Conservation (phyloP, 1,140 invertebrate genomes). For the Pseudobourletiella spinata region DNA sequence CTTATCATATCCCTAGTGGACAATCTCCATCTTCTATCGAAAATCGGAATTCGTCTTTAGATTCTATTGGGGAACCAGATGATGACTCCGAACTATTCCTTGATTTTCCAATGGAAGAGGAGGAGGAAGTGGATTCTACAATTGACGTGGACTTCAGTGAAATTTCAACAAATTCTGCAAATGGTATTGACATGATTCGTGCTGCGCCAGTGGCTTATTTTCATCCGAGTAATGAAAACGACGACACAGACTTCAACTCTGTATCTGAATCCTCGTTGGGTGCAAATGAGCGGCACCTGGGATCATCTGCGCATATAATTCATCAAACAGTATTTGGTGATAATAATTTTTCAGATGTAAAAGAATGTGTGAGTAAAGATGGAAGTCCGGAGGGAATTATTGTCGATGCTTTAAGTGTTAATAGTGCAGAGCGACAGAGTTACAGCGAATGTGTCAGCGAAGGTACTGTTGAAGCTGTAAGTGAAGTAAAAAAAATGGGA, state of each 20-base stretch:
- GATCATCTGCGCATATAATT: neutral
- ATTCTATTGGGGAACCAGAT: neutral
- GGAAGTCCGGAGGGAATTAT: neutral
- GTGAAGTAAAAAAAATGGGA: neutral
- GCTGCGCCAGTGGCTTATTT: neutral
- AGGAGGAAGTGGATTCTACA: neutral
- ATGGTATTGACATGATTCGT: neutral
- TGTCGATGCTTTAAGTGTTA: neutral
- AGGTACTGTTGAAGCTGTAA: neutral
- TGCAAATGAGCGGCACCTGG: neutral
- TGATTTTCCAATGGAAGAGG: constrained; percentile 14
- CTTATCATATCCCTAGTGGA: neutral
- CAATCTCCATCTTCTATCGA: neutral
- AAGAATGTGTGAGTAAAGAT: neutral
- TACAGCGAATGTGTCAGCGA: neutral
- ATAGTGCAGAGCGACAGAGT: neutral
- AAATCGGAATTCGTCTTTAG: neutral
- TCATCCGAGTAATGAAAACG: too few relatives aligned
- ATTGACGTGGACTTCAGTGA: constrained; percentile 7
- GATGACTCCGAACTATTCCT: constrained; percentile 4
- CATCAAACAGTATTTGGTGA: neutral
- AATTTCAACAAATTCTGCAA: neutral
- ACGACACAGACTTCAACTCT: neutral
- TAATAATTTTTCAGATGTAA: neutral
- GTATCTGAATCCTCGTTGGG: neutral